Evolutionary conservation across 2,113 vertebrate species (phyloP), one percentile per base, ranked within the genome.

Genomic region (Stomatorhinus ivindoensis): DNA sequence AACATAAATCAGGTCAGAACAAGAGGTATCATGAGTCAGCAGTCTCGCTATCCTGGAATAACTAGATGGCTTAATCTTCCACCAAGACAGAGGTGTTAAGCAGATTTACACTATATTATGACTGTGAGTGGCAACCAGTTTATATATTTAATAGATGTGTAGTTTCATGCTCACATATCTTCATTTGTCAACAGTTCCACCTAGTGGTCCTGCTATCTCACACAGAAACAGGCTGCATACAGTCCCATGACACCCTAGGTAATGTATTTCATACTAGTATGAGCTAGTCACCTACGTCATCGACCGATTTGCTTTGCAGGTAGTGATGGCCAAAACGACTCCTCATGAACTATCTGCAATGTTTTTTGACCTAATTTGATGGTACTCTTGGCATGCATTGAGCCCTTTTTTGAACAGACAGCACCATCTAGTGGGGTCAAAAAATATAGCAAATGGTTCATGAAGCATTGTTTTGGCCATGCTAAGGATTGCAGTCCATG

Each of bases 11-110:
- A 5, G 19, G 48, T 27, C 44, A 48, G 47, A 47, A 17, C 73
- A 42, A 48, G 47, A 69, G 44, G 88, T 90, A 87, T 88, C 91
- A 84, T 87, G 47, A 89, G 90, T 91, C 91, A 92, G 89, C 88
- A 69, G 88, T 90, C 91, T 91, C 55, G 42, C 65, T 86, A n/a
- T 87, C 89, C 88, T 73, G 86, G 91, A 90, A 91, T 92, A 91
- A 44, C n/a, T 35, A 80, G 89, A 89, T 55, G 89, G 88, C 35
- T 73, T 88, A 19, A 46, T 10, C 87, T 90, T 89, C 61, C 80
- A 91, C 89, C 88, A 91, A 92, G 90, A 86, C 47, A 51, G 88
- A 47, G 85, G 89, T 89, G 88, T 91, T 89, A 87, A 90, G 90
- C 76, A 88, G 88, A 88, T 89, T 88, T 91, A 90, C 90, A 91